Evolutionary conservation across 2,113 vertebrate species (phyloP).

Genomic region (Furnarius figulus): DNA sequence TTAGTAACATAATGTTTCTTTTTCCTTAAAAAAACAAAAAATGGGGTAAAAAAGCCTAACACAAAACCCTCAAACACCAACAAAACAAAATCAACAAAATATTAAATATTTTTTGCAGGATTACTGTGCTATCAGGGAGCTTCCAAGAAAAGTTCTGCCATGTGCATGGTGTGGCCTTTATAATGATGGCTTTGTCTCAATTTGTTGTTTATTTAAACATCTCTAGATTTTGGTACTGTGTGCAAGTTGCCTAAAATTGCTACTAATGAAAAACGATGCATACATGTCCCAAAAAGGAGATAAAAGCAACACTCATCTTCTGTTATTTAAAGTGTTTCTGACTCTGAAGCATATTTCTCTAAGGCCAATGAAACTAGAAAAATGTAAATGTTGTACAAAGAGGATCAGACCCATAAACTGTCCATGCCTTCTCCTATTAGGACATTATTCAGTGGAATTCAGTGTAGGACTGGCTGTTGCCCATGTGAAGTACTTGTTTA

Average conservation of each 20-base stretch:
- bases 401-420: slow-evolving; percentile 1
- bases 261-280: neutral
- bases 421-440: neutral
- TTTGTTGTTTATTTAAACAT: neutral
- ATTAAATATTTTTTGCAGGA: neutral
- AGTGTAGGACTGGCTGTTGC: neutral
- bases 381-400: slow-evolving; percentile 32
- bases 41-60: neutral
- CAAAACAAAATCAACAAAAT: neutral
- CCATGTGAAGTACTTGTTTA: neutral
- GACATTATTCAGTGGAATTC: neutral
- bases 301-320: neutral
- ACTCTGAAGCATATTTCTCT: neutral
- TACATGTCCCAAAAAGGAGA: slow-evolving; percentile 42
- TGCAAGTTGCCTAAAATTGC: neutral
- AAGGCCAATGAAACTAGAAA: neutral
- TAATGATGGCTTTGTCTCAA: neutral
- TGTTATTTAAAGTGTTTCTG: neutral
- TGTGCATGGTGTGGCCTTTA: neutral
- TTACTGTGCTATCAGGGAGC: neutral
- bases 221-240: neutral
- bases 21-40: neutral
- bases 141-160: neutral
- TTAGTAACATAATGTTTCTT: neutral
- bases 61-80: neutral